Evolutionary conservation across 2,888 invertebrate genomes (phyloP).

Genomic region (Barypeithes pellucidus): DNA sequence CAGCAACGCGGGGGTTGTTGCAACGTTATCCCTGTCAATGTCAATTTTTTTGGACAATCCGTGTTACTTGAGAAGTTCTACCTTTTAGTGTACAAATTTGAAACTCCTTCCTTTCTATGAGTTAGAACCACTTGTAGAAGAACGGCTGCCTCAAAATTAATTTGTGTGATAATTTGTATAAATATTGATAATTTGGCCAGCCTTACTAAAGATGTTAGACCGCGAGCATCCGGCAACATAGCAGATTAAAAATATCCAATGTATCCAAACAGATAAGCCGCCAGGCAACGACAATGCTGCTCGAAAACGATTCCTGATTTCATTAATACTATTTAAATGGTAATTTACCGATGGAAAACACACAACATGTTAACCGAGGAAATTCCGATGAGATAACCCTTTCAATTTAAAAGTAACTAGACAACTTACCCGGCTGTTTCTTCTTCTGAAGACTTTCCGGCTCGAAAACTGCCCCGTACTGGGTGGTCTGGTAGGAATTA

Average conservation of each 20-base stretch:
- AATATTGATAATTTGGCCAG: background rate
- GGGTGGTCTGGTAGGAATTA: slow-evolving; percentile 37
- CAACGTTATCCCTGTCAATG: too few species aligned
- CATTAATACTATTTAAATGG: background rate
- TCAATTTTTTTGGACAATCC: too few species aligned
- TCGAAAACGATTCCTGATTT: background rate
- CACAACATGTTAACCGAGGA: background rate
- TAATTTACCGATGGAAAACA: background rate
- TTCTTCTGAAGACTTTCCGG: slow-evolving; percentile 46
- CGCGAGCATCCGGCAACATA: slow-evolving; percentile 30
- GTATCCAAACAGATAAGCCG: slow-evolving; percentile 28
- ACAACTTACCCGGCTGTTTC: slow-evolving; percentile 44
- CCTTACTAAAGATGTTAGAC: background rate
- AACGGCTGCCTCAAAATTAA: too few species aligned
- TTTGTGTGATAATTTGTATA: background rate
- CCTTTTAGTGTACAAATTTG: too few species aligned
- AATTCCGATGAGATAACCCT: background rate
- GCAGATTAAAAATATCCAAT: slow-evolving; percentile 35
- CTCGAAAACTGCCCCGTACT: slow-evolving; percentile 45
- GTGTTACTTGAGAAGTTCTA: too few species aligned
- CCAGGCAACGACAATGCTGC: slow-evolving; percentile 1
- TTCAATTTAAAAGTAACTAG: background rate
- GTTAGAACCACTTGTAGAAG: too few species aligned
- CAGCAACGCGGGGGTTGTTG: too few species aligned
- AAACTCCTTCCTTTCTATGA: too few species aligned